Base-by-base conservation (phyloP, 2,888 invertebrate genomes). In the Spodoptera littoralis region DNA sequence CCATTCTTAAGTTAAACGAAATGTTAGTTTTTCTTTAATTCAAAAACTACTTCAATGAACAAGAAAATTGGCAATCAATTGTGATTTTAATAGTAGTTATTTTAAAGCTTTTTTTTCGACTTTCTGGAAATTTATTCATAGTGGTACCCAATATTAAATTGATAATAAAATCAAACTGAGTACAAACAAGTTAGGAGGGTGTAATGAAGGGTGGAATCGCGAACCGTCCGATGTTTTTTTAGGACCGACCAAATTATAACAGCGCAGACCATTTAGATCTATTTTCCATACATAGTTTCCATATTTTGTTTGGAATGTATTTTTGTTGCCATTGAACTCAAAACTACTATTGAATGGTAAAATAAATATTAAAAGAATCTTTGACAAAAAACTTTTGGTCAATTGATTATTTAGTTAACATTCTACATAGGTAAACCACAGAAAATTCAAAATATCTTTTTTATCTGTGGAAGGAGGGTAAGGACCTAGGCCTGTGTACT, bases 141-240 rank as follows among this genome's bases (percentile, higher is more conserved):
- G 30, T 24, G 49, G 54, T 41, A 59, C 11, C 45, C 51, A 48
- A 59, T 59, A 70, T 70, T 46, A 58, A 70, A 70, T 58, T 70
- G 42, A 55, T 64, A 71, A 76, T 76, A 76, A 71, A 76, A 71
- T 76, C 72, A 71, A 70, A 76, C 72, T 64, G 57, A 55, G 24
- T n/a, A 57, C 53, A 64, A 76, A 70, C 76, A 64, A 70, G 59
- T 70, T 71, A 71, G 46, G 48, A 56, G 59, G 58, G 76, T 27
- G 63, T 76, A 76, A 70, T 64, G 65, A 71, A 70, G 53, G 56
- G 50, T 13, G 36, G 43, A 45, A 50, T 64, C 45, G 49, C 53
- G 45, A 57, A 53, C 50, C 63, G 41, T 57, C n/a, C 51, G 50
- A 36, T 76, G 76, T 72, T 70, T 64, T 76, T 65, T 72, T 72